A percentile compares a stretch with the other conserved stretches of the same genome.
Evolutionary conservation across 2,113 vertebrate species (phyloP).

Genomic region (Chloropsis hardwickii): DNA sequence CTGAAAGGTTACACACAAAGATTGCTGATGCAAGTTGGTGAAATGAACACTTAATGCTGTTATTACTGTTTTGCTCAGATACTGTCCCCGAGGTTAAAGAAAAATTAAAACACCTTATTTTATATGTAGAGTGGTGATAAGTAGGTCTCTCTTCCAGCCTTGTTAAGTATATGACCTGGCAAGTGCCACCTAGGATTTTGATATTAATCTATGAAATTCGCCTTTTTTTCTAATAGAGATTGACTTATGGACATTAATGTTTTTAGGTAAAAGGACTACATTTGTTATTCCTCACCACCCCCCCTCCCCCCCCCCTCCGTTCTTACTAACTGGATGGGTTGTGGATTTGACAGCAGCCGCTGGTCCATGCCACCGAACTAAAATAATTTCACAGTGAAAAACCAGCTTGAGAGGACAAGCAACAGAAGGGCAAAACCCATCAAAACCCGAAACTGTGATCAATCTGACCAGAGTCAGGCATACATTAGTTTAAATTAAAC

Average conservation of each 20-base stretch:
- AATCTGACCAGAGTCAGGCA: slow-evolving; percentile 59
- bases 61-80: neutral
- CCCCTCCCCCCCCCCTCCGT: neutral
- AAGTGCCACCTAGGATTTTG: slow-evolving; percentile 35
- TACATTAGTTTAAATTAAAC: slow-evolving; percentile 55
- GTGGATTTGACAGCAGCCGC: slow-evolving; percentile 65
- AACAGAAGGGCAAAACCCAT: slow-evolving; percentile 63
- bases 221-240: neutral
- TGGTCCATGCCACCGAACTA: slow-evolving; percentile 62
- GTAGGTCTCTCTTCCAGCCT: neutral
- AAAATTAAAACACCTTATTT: slow-evolving; percentile 16
- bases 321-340: slow-evolving; percentile 46
- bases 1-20: neutral
- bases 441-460: slow-evolving; percentile 44
- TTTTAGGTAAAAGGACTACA: slow-evolving; percentile 38
- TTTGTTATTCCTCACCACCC: neutral
- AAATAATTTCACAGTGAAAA: slow-evolving; percentile 65
- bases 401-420: slow-evolving; percentile 55
- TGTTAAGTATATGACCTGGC: slow-evolving; percentile 44
- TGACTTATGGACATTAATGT: slow-evolving; percentile 13
- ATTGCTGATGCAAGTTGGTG: neutral
- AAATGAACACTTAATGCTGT: neutral
- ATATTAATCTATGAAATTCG: neutral
- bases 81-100: neutral
- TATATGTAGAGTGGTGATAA: neutral